Percentiles rank a stretch among this genome's conserved stretches.
Conservation (phyloP, 2,888 invertebrate genomes). For the Macaria notata region DNA sequence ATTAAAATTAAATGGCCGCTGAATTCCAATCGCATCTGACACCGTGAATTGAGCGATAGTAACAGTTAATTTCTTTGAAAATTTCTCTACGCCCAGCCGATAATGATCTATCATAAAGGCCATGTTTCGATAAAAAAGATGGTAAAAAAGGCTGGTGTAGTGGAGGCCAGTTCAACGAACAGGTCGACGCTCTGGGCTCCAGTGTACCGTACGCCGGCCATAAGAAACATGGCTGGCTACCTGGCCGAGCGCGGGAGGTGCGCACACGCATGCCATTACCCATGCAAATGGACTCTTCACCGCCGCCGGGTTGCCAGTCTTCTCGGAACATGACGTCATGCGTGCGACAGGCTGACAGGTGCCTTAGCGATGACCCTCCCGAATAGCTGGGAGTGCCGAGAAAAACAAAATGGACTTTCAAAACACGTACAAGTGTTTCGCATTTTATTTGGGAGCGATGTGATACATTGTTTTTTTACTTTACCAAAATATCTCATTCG, state of each 20-base stretch:
- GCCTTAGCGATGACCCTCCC: constrained; percentile 57
- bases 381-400: constrained; percentile 36
- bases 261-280: constrained; percentile 47
- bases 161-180: constrained; percentile 73
- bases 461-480: no score
- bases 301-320: constrained; percentile 51
- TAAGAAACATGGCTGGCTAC: constrained; percentile 67
- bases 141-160: constrained; percentile 60
- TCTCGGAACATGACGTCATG: constrained; percentile 67
- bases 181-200: constrained; percentile 68
- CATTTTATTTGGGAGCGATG: not conserved
- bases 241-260: constrained; percentile 57
- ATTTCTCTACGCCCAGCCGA: constrained; percentile 16
- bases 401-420: constrained; percentile 15
- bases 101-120: constrained; percentile 36
- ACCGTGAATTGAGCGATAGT: constrained; percentile 3
- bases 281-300: constrained; percentile 56
- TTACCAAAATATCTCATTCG: no score
- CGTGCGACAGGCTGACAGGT: constrained; percentile 67
- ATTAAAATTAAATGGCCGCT: constrained; percentile 8
- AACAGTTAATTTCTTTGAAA: constrained; percentile 11
- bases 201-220: constrained; percentile 71
- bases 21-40: constrained; percentile 10
- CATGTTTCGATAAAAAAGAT: constrained; percentile 50
- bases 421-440: constrained; percentile 8